phyloP scores from a whole-genome alignment of 2,113 vertebrate species.

The Synodontis membranacea region DNA sequence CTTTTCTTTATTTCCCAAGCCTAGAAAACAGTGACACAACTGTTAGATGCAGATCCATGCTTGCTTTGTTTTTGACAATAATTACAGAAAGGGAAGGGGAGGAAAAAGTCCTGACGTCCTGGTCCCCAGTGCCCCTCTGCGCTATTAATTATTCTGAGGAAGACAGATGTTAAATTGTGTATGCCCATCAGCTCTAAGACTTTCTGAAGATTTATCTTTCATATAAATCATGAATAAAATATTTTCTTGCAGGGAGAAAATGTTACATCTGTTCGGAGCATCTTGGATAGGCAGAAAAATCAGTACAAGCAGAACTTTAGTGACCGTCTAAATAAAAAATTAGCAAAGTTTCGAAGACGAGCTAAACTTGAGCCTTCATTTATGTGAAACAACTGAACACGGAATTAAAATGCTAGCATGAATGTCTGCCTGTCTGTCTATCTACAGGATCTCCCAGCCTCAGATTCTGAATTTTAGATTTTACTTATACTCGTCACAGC shows the following conservation, averaged over 20 bases:
- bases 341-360: conserved; percentile 26
- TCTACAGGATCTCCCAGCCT: not conserved
- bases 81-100: conserved; percentile 68
- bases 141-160: conserved; percentile 74
- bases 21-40: conserved; percentile 27
- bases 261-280: conserved; percentile 71
- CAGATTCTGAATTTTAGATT: not conserved
- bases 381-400: conserved; percentile 8
- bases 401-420: conserved; percentile 5
- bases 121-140: conserved; percentile 67
- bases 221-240: conserved; percentile 81
- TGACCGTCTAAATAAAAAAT: conserved; percentile 48
- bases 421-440: not conserved
- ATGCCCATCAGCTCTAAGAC: conserved; percentile 76
- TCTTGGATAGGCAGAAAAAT: conserved; percentile 60
- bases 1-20: conserved; percentile 24
- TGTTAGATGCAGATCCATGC: conserved; percentile 48
- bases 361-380: not conserved
- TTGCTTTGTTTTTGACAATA: conserved; percentile 67
- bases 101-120: conserved; percentile 63
- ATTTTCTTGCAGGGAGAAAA: conserved; percentile 76
- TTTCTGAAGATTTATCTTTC: conserved; percentile 79
- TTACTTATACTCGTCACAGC: not conserved
- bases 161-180: conserved; percentile 79
- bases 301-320: conserved; percentile 56